A percentile compares a stretch with the other conserved stretches of the same genome.
Conservation (phyloP, 2,797 vertebrate genomes). For the Macrochelys suwanniensis region DNA sequence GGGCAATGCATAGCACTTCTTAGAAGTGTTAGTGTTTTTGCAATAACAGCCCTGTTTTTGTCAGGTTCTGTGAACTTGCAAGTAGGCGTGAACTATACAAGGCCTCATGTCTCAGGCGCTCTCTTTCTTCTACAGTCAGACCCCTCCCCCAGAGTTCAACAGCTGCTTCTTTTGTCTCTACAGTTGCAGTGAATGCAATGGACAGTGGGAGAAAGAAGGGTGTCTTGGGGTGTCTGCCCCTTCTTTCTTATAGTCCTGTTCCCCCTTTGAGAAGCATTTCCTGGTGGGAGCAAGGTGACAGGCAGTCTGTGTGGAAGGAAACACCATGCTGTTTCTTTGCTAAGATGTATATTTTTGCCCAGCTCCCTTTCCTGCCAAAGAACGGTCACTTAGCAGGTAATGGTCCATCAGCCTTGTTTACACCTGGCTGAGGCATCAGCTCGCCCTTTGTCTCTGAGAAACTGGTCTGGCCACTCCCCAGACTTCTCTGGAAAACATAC, state of each 20-base stretch:
- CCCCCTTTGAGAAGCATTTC: background rate
- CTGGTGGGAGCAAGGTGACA: background rate
- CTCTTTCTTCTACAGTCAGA: too few species aligned
- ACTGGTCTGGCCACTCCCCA: too few species aligned
- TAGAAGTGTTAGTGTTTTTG: too few species aligned
- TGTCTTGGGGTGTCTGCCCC: background rate
- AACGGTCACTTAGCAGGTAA: background rate
- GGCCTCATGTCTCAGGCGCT: too few species aligned
- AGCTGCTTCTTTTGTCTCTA: background rate
- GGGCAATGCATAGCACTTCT: too few species aligned
- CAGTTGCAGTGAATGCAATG: background rate
- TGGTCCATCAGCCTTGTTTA: background rate
- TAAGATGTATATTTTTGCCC: background rate
- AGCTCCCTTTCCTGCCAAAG: background rate
- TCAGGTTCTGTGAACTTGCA: too few species aligned
- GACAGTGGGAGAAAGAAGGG: background rate
- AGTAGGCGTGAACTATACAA: too few species aligned
- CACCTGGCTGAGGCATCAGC: background rate
- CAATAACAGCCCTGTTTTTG: too few species aligned
- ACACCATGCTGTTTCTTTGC: background rate
- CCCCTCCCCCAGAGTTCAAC: too few species aligned
- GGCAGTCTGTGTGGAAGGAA: background rate
- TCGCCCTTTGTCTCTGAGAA: too few species aligned
- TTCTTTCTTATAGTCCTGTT: background rate
- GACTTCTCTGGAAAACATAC: too few species aligned